phyloP scores from a whole-genome alignment of 2,113 vertebrate genomes.

The Sorex araneus region DNA sequence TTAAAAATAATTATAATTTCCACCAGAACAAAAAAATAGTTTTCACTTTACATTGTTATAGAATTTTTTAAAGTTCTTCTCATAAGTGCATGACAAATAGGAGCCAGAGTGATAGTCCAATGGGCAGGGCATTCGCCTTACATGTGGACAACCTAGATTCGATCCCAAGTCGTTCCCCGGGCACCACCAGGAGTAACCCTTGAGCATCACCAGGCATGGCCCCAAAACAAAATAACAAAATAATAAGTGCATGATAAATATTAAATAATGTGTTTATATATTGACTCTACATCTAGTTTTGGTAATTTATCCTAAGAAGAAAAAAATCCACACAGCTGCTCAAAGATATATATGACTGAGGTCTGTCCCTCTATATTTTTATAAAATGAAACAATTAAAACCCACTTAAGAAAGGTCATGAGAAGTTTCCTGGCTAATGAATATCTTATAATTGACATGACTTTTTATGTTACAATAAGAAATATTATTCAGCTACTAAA shows the following conservation, averaged over 20 bases:
- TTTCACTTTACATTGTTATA: not conserved
- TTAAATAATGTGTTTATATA: too few species aligned
- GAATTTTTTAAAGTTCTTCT: too few species aligned
- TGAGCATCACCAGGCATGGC: too few species aligned
- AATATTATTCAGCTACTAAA: not conserved
- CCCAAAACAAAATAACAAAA: too few species aligned
- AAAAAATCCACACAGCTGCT: not conserved
- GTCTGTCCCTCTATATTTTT: not conserved
- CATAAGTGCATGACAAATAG: too few species aligned
- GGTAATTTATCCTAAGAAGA: conserved; percentile 7
- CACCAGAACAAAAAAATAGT: not conserved
- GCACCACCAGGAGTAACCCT: too few species aligned
- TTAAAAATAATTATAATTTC: not conserved
- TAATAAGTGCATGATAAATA: too few species aligned
- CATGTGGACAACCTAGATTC: too few species aligned
- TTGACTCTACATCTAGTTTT: not conserved
- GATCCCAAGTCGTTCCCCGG: too few species aligned
- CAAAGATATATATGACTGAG: not conserved
- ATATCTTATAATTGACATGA: not conserved
- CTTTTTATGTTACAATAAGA: not conserved
- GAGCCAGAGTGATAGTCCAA: too few species aligned
- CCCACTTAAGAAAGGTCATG: not conserved
- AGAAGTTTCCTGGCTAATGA: not conserved
- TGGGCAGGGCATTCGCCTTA: too few species aligned
- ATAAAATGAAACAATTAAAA: not conserved